Evolutionary conservation across 2,888 invertebrate species (phyloP), one percentile per base, ranked within the genome.

Genomic region (Aethes cnicana): DNA sequence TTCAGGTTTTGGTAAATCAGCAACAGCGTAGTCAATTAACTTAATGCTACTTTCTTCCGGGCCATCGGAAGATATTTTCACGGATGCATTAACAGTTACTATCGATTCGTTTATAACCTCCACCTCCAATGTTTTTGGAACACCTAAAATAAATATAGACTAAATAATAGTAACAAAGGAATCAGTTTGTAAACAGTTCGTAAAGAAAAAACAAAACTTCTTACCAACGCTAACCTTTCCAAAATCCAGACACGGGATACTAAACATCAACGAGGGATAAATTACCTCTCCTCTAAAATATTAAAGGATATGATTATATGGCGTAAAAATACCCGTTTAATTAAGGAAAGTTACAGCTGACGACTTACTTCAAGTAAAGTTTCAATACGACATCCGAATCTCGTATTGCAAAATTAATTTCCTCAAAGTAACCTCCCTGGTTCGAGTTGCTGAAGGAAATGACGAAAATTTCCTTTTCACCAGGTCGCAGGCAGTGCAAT

Each of bases 371-470:
- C 46, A 93, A 77, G 62, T 91, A 87, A 11, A 93, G 68, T 56
- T 89, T 89, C 30, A 92, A 64, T 3, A 87, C 66, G 49, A 93
- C 91, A 46, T 77, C 71, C 1, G 93, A 92, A 61, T 92, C 92
- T n/a, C 87, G 83, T 49, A 93, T 88, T 1, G 67, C 49, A 68
- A 93, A 93, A 55, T 91, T 81, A 1, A 93, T 69, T 69, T 91
- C 91, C 75, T 93, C 93, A 42, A 92, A 82, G 66, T 92, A 93
- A 6, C 90, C 85, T 30, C 93, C 93, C 61, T 91, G 91, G 17
- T 89, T 88, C 5, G 87, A 85, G 43, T 93, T 92, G 16, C 79
- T 81, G 67, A 92, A 93, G 0, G 90, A 81, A 4, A 93, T 69
- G 7, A 88, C 77, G 64, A 93, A 91, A 5, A 86, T 80, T 28